phyloP scores from a whole-genome alignment of 2,113 vertebrate species.

The Macaca mulatta region DNA sequence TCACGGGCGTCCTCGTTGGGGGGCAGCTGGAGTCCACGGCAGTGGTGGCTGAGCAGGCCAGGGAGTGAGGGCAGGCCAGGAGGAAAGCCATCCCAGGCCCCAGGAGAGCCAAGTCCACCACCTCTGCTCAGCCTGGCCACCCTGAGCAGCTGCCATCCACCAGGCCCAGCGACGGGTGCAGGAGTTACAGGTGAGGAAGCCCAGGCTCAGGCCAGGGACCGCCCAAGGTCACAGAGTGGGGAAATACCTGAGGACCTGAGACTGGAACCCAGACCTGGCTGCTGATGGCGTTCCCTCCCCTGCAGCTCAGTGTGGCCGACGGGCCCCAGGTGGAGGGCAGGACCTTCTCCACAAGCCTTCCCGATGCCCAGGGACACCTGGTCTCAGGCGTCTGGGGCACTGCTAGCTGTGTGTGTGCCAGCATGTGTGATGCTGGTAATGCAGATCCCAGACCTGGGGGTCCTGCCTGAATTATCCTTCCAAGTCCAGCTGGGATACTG shows the following conservation, averaged over 20 bases:
- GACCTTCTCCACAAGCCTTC: not conserved
- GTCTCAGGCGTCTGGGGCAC: not conserved
- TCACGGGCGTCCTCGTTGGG: not conserved
- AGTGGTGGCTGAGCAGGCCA: too few species aligned
- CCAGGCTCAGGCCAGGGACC: not conserved
- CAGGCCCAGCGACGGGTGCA: rapidly evolving
- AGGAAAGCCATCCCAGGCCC: not conserved
- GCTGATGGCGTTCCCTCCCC: rapidly evolving
- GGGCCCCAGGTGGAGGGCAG: rapidly evolving
- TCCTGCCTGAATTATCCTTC: not conserved
- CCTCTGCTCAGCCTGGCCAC: not conserved
- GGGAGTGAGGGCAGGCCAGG: too few species aligned
- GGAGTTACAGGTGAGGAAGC: not conserved
- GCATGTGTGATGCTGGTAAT: rapidly evolving
- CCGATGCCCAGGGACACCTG: not conserved
- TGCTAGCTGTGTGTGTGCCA: too few species aligned
- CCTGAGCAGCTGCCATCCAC: not conserved
- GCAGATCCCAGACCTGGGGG: rapidly evolving
- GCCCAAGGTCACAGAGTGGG: not conserved
- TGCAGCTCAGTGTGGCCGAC: too few species aligned
- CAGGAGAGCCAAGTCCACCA: not conserved
- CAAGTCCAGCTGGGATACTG: not conserved
- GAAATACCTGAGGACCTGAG: rapidly evolving
- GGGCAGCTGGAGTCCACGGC: not conserved
- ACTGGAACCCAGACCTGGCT: not conserved